phyloP scores from a whole-genome alignment of 2,888 invertebrate genomes.

The Bembecia ichneumoniformis region DNA sequence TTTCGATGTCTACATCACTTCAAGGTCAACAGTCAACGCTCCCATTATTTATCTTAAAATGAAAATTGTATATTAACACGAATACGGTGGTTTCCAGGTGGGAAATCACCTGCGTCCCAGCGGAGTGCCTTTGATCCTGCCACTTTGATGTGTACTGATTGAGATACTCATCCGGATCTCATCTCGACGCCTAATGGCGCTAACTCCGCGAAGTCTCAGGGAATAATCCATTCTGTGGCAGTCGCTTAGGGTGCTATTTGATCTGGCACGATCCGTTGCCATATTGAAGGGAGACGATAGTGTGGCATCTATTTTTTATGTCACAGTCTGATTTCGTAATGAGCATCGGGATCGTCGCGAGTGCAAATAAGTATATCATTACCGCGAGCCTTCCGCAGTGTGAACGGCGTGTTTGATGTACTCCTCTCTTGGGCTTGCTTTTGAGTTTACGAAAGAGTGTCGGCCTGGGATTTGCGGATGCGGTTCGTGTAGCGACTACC shows the following conservation, averaged over 20 bases:
- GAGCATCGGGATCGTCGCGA: slow-evolving; percentile 34
- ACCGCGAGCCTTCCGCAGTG: slow-evolving; percentile 13
- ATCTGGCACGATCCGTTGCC: neutral
- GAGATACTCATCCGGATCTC: slow-evolving; percentile 13
- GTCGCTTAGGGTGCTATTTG: neutral
- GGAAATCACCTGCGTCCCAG: slow-evolving; percentile 26
- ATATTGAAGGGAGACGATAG: neutral
- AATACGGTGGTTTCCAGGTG: slow-evolving; percentile 31
- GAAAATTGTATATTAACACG: slow-evolving; percentile 15
- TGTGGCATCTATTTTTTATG: slow-evolving; percentile 7
- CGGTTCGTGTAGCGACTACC: neutral
- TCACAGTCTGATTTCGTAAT: slow-evolving; percentile 27
- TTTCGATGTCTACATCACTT: neutral
- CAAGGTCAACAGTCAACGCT: neutral
- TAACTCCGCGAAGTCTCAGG: neutral
- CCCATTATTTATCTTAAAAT: slow-evolving; percentile 15
- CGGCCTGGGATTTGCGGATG: neutral
- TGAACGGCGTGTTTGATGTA: slow-evolving; percentile 18
- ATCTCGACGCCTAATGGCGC: neutral
- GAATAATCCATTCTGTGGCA: neutral
- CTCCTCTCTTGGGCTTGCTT: slow-evolving; percentile 4
- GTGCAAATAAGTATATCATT: slow-evolving; percentile 32
- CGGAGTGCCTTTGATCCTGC: slow-evolving; percentile 22
- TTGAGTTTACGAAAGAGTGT: neutral
- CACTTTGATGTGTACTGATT: slow-evolving; percentile 27